phyloP scores from a whole-genome alignment of 1,140 invertebrate genomes.

The Cotesia typhae region DNA sequence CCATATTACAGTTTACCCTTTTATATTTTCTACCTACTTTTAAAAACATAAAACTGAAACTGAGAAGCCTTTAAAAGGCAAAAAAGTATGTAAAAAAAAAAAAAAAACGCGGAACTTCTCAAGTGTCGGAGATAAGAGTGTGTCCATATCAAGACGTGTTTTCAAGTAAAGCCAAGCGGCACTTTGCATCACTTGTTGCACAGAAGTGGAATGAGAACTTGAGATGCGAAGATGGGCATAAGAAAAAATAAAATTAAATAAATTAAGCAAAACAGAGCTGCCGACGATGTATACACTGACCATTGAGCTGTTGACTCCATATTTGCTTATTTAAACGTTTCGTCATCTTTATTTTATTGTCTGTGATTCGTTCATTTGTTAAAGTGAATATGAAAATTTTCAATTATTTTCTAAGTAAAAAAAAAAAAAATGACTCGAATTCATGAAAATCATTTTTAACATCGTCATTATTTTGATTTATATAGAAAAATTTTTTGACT shows the following conservation, averaged over 20 bases:
- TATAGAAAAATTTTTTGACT: too few relatives aligned
- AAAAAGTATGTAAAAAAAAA: background rate
- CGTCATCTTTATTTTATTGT: slow-evolving; percentile 4
- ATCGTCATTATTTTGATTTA: too few relatives aligned
- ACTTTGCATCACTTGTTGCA: slow-evolving; percentile 4
- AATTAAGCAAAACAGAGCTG: slow-evolving; percentile 1
- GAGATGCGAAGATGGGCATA: background rate
- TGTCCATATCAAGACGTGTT: slow-evolving; percentile 19
- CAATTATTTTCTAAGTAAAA: too few relatives aligned
- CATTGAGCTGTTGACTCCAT: background rate
- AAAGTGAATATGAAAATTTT: too few relatives aligned
- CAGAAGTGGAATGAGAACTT: slow-evolving; percentile 12
- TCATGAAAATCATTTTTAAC: too few relatives aligned
- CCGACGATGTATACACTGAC: background rate
- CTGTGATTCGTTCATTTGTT: background rate
- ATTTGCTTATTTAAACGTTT: too few relatives aligned
- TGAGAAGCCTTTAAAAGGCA: slow-evolving; percentile 1
- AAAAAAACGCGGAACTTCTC: slow-evolving; percentile 15
- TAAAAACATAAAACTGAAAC: background rate
- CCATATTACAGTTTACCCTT: too few relatives aligned
- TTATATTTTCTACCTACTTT: too few relatives aligned
- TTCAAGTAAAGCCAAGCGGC: slow-evolving; percentile 7
- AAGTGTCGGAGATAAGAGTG: slow-evolving; percentile 19
- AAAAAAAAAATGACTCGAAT: too few relatives aligned
- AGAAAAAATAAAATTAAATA: slow-evolving; percentile 3